Evolutionary conservation across 2,797 vertebrate species (phyloP), one percentile per base, ranked within the genome.

Genomic region (Gila robusta): DNA sequence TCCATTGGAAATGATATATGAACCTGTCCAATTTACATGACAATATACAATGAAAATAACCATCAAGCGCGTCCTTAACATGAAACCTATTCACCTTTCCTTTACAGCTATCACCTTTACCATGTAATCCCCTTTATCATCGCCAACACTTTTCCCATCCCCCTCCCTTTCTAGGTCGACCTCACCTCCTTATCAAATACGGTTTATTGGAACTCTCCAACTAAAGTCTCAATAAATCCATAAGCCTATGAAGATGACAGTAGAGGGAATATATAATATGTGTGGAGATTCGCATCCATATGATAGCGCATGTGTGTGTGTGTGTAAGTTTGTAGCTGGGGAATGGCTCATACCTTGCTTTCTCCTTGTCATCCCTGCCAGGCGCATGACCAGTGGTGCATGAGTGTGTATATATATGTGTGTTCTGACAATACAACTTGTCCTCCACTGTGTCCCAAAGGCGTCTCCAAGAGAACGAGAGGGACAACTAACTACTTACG

Each of bases 311-410:
- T n/a, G 4, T n/a, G 7, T 87, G 91, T 56, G 77, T 80, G 17
- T 77, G 89, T 88, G 91, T 92, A 92, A 93, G 92, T 92, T 93
- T 92, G 88, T 89, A 91, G 49, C 82, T 66, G 49, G 44, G 93
- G 91, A 90, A 93, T 92, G 91, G 84, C 89, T 95, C 91, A 91
- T 92, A 95, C 93, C 94, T 93, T 92, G 89, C 90, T 89, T 79
- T 94, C 92, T 92, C 88, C 88, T 91, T 92, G 92, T 94, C 93
- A 92, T 88, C n/a, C 59, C 87, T 88, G 83, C 87, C 78, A 88
- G 85, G 86, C 73, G 76, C 73, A 82, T 67, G 87, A 80, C 87
- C 88, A 86, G 67, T 86, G 83, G 59, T 87, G 89, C 79, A 76
- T 89, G 83, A 37, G 66, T 73, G 82, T 83, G 67, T 67, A 92